Conservation (phyloP, 2,888 invertebrate species). For the Temnothorax ravouxi region DNA sequence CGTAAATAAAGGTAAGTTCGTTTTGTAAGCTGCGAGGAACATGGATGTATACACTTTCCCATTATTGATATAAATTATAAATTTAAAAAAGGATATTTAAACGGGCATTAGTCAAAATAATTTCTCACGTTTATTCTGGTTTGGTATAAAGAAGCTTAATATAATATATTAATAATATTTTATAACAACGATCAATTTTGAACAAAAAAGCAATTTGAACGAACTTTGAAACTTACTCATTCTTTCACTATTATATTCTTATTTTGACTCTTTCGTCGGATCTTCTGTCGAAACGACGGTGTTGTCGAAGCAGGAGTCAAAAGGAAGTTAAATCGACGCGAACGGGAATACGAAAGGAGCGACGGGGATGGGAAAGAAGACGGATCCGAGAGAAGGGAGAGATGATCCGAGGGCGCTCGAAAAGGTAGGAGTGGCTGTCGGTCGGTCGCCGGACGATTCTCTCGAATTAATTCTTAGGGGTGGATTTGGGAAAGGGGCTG, state of each 20-base stretch:
- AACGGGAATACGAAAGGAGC: conserved; percentile 73
- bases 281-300: conserved; percentile 69
- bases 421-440: conserved; percentile 78
- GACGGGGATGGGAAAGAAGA: conserved; percentile 56
- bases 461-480: conserved; percentile 86
- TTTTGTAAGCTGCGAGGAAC: background rate
- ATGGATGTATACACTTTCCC: background rate
- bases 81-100: background rate
- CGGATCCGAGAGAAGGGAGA: conserved; percentile 65
- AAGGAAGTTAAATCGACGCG: conserved; percentile 79
- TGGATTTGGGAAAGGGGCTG: conserved; percentile 76
- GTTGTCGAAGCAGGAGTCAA: conserved; percentile 78
- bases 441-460: conserved; percentile 85
- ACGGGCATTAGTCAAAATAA: background rate
- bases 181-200: background rate
- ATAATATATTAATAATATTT: background rate
- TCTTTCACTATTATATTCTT: conserved; percentile 43
- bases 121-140: background rate
- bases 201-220: conserved; percentile 3
- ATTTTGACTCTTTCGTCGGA: conserved; percentile 63
- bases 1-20: conserved; percentile 33
- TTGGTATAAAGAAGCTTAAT: background rate
- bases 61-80: background rate
- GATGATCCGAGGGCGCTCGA: conserved; percentile 69
- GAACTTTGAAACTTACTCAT: background rate